Conservation (phyloP, 2,888 invertebrate species). For the Nomada fabriciana region DNA sequence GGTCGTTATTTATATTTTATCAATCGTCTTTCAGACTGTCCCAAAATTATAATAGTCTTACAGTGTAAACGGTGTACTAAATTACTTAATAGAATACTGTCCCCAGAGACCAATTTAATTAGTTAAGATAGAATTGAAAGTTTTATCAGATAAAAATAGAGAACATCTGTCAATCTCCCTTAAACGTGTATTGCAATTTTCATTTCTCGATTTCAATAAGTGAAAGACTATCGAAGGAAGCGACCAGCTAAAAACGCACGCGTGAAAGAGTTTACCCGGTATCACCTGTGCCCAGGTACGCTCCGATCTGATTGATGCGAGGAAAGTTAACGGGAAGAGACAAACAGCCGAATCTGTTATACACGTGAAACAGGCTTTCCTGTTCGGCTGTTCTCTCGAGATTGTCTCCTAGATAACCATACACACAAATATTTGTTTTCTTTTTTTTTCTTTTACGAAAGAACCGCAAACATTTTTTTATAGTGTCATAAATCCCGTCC, state of each 20-base stretch:
- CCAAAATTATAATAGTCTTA: too few relatives aligned
- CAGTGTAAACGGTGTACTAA: too few relatives aligned
- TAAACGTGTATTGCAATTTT: not conserved
- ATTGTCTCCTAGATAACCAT: slow-evolving; percentile 48
- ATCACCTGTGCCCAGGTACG: slow-evolving; percentile 1
- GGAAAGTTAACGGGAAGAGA: slow-evolving; percentile 67
- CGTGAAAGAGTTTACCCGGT: slow-evolving; percentile 20
- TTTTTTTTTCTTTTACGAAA: slow-evolving; percentile 43
- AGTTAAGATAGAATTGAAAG: too few relatives aligned
- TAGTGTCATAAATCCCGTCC: slow-evolving; percentile 53
- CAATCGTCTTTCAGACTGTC: too few relatives aligned
- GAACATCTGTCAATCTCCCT: too few relatives aligned
- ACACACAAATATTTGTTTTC: not conserved
- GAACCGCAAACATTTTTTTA: slow-evolving; percentile 63
- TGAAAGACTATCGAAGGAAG: not conserved
- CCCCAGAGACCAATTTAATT: too few relatives aligned
- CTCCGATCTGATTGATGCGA: slow-evolving; percentile 33
- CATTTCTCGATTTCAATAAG: not conserved
- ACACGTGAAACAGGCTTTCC: slow-evolving; percentile 56
- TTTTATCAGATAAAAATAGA: too few relatives aligned
- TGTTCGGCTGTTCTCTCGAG: slow-evolving; percentile 26
- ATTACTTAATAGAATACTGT: too few relatives aligned
- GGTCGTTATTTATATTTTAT: too few relatives aligned
- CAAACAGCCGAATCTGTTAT: slow-evolving; percentile 63
- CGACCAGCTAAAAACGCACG: not conserved